Percentiles rank a stretch among this genome's conserved stretches.
phyloP scores from a whole-genome alignment of 1,140 invertebrate genomes.

The Steinernema khuongi region DNA sequence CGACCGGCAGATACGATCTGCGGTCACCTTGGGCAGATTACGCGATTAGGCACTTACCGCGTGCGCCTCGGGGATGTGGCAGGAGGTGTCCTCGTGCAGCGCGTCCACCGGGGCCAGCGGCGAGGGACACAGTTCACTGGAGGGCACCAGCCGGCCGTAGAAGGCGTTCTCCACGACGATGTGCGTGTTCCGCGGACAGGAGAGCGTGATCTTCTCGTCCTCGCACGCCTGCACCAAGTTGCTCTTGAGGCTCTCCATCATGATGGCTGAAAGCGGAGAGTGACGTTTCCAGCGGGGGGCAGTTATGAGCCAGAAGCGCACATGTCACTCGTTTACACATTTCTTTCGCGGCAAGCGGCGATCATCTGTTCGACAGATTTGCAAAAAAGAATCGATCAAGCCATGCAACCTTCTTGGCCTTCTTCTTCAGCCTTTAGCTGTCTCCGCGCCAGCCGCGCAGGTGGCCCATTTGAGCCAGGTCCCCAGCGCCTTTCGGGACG shows the following conservation, averaged over 20 bases:
- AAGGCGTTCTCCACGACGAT: slow-evolving; percentile 42
- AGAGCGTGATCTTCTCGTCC: slow-evolving; percentile 39
- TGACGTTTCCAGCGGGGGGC: not conserved
- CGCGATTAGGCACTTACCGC: slow-evolving; percentile 33
- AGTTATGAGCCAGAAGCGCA: not conserved
- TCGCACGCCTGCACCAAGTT: slow-evolving; percentile 48
- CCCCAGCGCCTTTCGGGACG: not conserved
- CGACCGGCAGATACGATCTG: not conserved
- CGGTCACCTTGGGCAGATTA: not conserved
- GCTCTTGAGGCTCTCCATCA: slow-evolving; percentile 39
- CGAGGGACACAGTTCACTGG: slow-evolving; percentile 38
- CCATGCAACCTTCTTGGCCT: not conserved
- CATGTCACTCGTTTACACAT: not conserved
- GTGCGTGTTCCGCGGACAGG: slow-evolving; percentile 48
- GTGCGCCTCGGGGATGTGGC: slow-evolving; percentile 43
- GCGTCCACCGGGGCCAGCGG: not conserved
- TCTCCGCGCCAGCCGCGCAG: not conserved
- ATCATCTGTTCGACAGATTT: too few species aligned
- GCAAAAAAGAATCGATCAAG: too few species aligned
- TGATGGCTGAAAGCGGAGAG: slow-evolving; percentile 39
- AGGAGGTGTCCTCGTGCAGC: slow-evolving; percentile 44
- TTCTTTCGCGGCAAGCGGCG: too few species aligned
- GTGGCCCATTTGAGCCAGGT: not conserved
- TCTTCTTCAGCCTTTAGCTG: not conserved
- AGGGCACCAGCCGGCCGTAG: slow-evolving; percentile 47